Evolutionary conservation across 2,797 vertebrate species (phyloP), one percentile per base, ranked within the genome.

Genomic region (Podargus strigoides): DNA sequence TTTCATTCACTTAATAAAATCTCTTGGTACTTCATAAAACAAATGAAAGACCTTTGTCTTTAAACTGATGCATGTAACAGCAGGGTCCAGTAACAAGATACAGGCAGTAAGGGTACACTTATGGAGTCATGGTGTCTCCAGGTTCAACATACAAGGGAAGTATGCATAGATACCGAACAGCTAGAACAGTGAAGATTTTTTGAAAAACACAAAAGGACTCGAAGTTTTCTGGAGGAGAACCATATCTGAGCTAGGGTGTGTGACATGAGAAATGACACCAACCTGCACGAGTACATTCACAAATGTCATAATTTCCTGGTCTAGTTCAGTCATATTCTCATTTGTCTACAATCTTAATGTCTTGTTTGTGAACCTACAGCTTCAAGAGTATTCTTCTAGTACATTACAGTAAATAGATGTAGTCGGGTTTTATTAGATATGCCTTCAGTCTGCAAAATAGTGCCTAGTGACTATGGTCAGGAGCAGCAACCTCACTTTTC

Each of bases 61-160:
- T 56, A 58, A 36, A 27, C 3, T 59, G 10, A 24, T 39, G 2
- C 36, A 2, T 62, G 0, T 36, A 44, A 12, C 10, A 12, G 17
- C 23, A 32, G 9, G 3, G 14, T 64, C 22, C 20, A 17, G 6
- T 83, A 78, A 27, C 3, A 32, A 70, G 17, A 44, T 75, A 34
- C 14, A 49, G 37, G 18, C 23, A 27, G 11, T 60, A 69, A 49
- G 30, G 11, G 20, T 58, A 8, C 9, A 23, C 24, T 59, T 70
- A 12, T 1, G 4, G 34, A 78, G 7, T 69, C 34, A 22, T 8
- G 42, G 2, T 41, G 5, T 70, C 27, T 74, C 18, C 12, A 7
- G 18, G 20, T 23, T 60, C 4, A 47, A 4, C 20, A 41, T 6
- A 10, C 4, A 3, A 27, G 26, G 11, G 27, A 52, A 17, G 4